Conservation (phyloP, 2,888 invertebrate species). For the Drosophila acutilabella region DNA sequence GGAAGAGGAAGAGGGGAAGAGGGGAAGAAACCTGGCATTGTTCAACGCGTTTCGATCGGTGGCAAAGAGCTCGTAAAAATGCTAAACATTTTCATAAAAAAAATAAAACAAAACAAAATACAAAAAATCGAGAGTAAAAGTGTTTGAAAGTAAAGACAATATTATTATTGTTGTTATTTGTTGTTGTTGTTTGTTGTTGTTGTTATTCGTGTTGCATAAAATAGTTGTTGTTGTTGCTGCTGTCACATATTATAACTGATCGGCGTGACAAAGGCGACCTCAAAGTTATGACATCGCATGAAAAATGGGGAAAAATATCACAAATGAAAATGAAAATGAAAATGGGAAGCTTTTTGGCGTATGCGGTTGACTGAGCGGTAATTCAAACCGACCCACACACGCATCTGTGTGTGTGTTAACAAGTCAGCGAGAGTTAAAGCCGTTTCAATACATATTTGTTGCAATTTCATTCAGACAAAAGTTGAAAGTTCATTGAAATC, state of each 20-base stretch:
- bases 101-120: conserved; percentile 26
- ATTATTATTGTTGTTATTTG: neutral
- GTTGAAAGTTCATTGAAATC: neutral
- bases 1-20: neutral
- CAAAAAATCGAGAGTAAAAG: conserved; percentile 73
- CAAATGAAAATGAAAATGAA: conserved; percentile 47
- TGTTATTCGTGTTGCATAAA: conserved; percentile 41
- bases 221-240: conserved; percentile 23
- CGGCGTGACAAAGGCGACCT: conserved; percentile 45
- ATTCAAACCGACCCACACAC: conserved; percentile 18
- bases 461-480: neutral
- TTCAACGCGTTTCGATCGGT: conserved; percentile 22
- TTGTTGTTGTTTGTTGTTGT: conserved; percentile 4
- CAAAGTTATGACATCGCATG: conserved; percentile 56
- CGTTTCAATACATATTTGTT: neutral
- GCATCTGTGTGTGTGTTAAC: neutral
- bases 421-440: neutral
- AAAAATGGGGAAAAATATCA: conserved; percentile 21
- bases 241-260: conserved; percentile 42
- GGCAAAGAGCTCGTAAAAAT: conserved; percentile 39
- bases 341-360: conserved; percentile 45
- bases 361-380: conserved; percentile 59
- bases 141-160: conserved; percentile 55
- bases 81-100: conserved; percentile 34
- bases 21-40: conserved; percentile 1